Evolutionary conservation across 2,797 vertebrate species (phyloP).

Genomic region (Poeciliopsis gracilis): DNA sequence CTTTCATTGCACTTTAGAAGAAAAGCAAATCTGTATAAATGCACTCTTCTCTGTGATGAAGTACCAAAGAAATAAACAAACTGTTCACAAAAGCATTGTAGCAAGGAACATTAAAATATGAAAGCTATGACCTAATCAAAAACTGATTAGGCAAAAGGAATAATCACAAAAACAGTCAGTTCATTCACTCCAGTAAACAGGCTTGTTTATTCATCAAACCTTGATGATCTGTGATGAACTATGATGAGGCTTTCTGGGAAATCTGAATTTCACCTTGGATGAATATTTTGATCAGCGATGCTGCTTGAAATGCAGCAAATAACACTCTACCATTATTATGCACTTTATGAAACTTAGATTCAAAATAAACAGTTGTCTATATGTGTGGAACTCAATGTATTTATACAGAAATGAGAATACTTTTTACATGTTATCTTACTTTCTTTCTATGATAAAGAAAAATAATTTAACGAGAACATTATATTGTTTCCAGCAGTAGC

Average conservation of each 20-base stretch:
- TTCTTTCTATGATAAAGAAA: neutral
- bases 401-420: neutral
- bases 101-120: neutral
- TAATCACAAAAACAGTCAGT: neutral
- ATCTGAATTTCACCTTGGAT: neutral
- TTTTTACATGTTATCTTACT: neutral
- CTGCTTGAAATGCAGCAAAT: neutral
- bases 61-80: neutral
- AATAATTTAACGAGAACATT: neutral
- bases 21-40: neutral
- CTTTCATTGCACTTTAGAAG: neutral
- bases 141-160: neutral
- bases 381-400: neutral
- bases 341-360: neutral
- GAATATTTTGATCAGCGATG: neutral
- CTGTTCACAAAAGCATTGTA: neutral
- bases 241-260: neutral
- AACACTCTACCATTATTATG: neutral
- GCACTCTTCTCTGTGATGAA: neutral
- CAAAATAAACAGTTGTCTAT: neutral
- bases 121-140: neutral
- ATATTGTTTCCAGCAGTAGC: too few relatives aligned
- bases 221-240: conserved; percentile 7
- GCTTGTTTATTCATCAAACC: neutral
- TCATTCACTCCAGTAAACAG: conserved; percentile 10